A percentile compares a stretch with the other conserved stretches of the same genome.
These are phyloP conservation scores for Brachyhypopomus gauderio DNA, from an alignment of 2,113 vertebrate species.

Conservation along the genomic window DNA sequence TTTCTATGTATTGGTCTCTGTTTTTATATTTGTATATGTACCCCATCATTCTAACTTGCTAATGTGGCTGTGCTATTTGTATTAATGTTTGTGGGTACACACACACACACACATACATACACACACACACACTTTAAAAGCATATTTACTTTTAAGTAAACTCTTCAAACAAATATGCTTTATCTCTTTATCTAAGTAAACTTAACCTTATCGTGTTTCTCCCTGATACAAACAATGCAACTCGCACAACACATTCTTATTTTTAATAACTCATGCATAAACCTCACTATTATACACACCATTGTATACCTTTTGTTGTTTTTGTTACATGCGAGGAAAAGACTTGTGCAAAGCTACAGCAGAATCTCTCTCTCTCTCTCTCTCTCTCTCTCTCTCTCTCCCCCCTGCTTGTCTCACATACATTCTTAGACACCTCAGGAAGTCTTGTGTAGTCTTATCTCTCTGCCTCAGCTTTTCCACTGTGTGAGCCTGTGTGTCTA, in stretches of 20 bases:
- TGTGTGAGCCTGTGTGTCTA: conserved; percentile 34
- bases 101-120: not conserved
- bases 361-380: not conserved
- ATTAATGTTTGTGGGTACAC: conserved; percentile 23
- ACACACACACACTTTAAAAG: not conserved
- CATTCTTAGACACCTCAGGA: conserved; percentile 63
- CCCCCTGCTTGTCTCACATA: not conserved
- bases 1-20: conserved; percentile 18
- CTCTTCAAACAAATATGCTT: not conserved
- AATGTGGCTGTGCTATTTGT: conserved; percentile 35
- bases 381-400: not conserved
- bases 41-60: conserved; percentile 65
- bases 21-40: not conserved
- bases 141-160: not conserved
- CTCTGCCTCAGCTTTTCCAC: conserved; percentile 44
- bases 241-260: not conserved
- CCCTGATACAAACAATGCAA: not conserved
- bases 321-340: not conserved
- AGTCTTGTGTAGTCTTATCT: conserved; percentile 66
- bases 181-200: not conserved
- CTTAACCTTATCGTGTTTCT: not conserved
- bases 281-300: not conserved
- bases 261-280: not conserved
- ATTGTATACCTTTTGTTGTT: not conserved
- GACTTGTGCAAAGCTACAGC: conserved; percentile 17